Percentiles rank a stretch among this genome's conserved stretches.
These are phyloP conservation scores for Halcyon leucocephala DNA, from an alignment of 2,797 vertebrate species.

Conservation along the genomic window DNA sequence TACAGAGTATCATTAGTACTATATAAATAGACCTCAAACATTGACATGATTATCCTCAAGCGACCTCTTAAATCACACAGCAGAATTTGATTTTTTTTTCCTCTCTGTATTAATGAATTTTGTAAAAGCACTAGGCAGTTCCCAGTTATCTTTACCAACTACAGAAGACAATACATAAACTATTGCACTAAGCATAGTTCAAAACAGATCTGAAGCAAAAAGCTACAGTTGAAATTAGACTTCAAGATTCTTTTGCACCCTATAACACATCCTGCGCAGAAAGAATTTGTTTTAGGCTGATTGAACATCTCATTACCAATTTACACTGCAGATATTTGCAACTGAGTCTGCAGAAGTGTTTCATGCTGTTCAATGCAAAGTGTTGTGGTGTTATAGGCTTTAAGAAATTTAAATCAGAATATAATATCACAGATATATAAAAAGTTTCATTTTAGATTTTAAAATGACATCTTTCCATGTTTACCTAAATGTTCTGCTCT, in stretches of 20 bases:
- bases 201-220: not conserved
- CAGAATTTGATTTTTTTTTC: not conserved
- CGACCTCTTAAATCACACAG: conserved; percentile 26
- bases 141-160: not conserved
- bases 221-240: not conserved
- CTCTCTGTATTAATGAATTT: not conserved
- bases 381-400: not conserved
- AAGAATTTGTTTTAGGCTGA: conserved; percentile 40
- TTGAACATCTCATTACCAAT: conserved; percentile 44
- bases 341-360: not conserved
- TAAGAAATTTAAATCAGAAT: not conserved
- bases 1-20: not conserved
- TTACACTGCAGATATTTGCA: conserved; percentile 21
- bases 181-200: not conserved
- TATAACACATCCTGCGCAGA: conserved; percentile 21
- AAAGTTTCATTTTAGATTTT: not conserved
- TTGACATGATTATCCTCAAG: not conserved
- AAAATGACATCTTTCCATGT: not conserved
- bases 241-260: not conserved
- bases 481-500: not conserved
- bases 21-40: conserved; percentile 9
- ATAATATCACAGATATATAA: not conserved
- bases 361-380: conserved; percentile 33
- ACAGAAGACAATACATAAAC: not conserved
- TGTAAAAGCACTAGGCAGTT: not conserved